Evolutionary conservation across 1,140 invertebrate species (phyloP), one percentile per base, ranked within the genome.

Genomic region (Trigoniulus corallinus): DNA sequence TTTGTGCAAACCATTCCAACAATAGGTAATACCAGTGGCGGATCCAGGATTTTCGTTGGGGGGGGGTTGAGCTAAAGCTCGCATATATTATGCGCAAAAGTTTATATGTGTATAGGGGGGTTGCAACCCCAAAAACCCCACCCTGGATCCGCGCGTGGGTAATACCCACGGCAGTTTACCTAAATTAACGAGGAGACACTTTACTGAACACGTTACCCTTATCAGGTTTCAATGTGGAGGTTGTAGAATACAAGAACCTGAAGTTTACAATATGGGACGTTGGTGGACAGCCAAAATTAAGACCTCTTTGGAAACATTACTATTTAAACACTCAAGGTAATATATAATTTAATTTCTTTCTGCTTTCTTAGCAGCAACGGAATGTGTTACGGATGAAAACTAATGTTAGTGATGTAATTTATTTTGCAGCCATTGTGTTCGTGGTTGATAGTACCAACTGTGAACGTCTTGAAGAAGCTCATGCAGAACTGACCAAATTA

Each of bases 231-330:
- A 77, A 77, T 57, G 75, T 77, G 0, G 75, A 77, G 56, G 74
- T 69, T 23, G 61, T 77, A 20, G 74, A 77, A 48, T 77, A 76
- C 48, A 72, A 72, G 56, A 74, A 74, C 59, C 61, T 75, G 10
- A 67, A 70, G 29, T 74, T 76, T 51, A 75, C 74, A 2, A 63
- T 76, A 2, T 76, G 74, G 74, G 74, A 77, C 57, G 73, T 76
- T 26, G 74, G 75, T n/a, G 74, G 75, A 3, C 73, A 75, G 54
- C 65, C 69, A 25, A 75, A 75, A 56, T 64, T 76, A 7, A 58
- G 74, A 44, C 73, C 73, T 15, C 56, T 76, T 2, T 76, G 74
- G 74, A 72, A 71, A 52, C 74, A 76, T 59, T 76, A 76, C 56
- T 76, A 74, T 56, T 66, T 73, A 15, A 73, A 74, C 55, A 74